phyloP scores from a whole-genome alignment of 2,797 vertebrate species.

The Masticophis lateralis region DNA sequence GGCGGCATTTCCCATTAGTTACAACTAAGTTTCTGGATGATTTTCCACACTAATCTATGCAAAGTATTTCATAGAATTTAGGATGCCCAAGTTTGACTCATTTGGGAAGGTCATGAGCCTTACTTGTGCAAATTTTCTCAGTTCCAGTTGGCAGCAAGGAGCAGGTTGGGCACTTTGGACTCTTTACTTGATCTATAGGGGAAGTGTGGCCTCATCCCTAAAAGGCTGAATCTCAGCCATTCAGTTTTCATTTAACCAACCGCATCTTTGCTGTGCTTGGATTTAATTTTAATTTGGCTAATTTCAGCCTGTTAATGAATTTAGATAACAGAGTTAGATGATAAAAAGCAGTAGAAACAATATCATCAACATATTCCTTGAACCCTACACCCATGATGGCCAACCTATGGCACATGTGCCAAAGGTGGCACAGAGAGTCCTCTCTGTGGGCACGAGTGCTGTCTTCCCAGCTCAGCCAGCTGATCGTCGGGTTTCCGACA shows the following conservation, averaged over 20 bases:
- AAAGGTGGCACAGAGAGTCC: too few relatives aligned
- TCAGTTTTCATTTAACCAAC: not conserved
- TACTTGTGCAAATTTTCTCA: not conserved
- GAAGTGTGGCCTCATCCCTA: not conserved
- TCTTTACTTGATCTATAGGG: not conserved
- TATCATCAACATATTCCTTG: not conserved
- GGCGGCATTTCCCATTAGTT: not conserved
- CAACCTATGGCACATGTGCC: too few relatives aligned
- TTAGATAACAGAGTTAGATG: not conserved
- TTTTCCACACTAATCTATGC: not conserved
- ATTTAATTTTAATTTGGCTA: not conserved
- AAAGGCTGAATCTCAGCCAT: not conserved
- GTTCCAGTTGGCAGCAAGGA: not conserved
- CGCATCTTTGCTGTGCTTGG: not conserved
- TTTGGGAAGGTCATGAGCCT: not conserved
- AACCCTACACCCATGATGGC: not conserved
- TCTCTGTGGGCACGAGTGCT: too few relatives aligned
- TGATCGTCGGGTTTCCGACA: too few relatives aligned
- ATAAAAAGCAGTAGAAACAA: not conserved
- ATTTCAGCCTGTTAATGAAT: not conserved
- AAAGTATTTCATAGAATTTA: not conserved
- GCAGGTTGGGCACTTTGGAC: not conserved
- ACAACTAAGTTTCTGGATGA: not conserved
- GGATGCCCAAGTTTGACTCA: not conserved
- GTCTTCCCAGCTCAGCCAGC: too few relatives aligned